phyloP scores from a whole-genome alignment of 2,113 vertebrate genomes.

The Lamprotornis superbus region DNA sequence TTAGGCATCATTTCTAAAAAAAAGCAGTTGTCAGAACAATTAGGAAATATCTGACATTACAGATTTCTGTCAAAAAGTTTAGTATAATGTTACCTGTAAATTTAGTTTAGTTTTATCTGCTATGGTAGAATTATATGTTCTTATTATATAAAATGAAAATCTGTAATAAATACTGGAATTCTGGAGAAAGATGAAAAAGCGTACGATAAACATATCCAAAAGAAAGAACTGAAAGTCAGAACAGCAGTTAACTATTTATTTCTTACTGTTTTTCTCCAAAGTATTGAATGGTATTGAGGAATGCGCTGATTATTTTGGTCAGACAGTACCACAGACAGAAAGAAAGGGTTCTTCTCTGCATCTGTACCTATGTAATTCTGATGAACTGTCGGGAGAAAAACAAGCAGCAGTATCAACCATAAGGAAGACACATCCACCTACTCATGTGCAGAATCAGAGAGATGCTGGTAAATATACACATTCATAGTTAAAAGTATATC shows the following conservation, averaged over 20 bases:
- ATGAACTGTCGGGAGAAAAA: conserved; percentile 81
- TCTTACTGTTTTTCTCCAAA: conserved; percentile 96
- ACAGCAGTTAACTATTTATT: neutral
- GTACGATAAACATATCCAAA: neutral
- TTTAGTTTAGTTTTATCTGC: neutral
- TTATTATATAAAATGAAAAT: neutral
- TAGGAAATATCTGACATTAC: neutral
- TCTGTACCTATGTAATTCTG: conserved; percentile 96
- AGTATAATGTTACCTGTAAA: neutral
- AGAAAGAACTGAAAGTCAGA: neutral
- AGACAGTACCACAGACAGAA: conserved; percentile 94
- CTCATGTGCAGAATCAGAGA: neutral
- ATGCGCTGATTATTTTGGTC: conserved; percentile 96
- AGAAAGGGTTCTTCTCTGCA: conserved; percentile 95
- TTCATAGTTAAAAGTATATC: neutral
- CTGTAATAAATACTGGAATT: neutral
- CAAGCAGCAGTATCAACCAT: neutral
- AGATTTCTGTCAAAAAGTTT: neutral
- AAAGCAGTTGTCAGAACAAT: neutral
- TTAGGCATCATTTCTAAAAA: neutral
- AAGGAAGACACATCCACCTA: neutral
- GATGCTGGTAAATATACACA: neutral
- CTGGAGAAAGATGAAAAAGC: neutral
- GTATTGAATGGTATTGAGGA: conserved; percentile 94
- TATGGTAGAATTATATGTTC: neutral